phyloP scores from a whole-genome alignment of 2,888 invertebrate genomes.

The Plusia festucae region DNA sequence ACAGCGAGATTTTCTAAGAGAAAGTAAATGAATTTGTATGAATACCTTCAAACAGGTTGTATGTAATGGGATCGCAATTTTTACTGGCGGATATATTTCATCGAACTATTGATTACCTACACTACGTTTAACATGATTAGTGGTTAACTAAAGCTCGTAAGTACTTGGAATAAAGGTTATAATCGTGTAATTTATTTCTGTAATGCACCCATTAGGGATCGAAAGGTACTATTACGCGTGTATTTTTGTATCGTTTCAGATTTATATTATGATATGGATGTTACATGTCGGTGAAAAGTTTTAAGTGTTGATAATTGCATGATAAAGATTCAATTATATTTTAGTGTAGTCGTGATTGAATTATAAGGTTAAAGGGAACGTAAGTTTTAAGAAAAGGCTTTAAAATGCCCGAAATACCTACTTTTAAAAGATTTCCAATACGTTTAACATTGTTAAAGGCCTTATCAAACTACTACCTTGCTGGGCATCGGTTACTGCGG shows the following conservation, averaged over 20 bases:
- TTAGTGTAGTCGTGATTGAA: background rate
- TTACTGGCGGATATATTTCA: slow-evolving; percentile 67
- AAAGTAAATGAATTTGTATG: slow-evolving; percentile 86
- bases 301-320: slow-evolving; percentile 3
- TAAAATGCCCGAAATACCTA: too few species aligned
- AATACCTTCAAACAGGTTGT: slow-evolving; percentile 82
- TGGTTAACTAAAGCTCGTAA: slow-evolving; percentile 42
- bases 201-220: slow-evolving; percentile 15
- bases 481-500: too few species aligned
- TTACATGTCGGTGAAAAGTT: background rate
- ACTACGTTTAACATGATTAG: slow-evolving; percentile 55
- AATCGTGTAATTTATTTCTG: slow-evolving; percentile 42
- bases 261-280: background rate
- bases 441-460: too few species aligned
- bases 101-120: slow-evolving; percentile 66
- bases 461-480: too few species aligned
- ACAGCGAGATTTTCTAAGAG: slow-evolving; percentile 79
- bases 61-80: slow-evolving; percentile 71
- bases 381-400: too few species aligned
- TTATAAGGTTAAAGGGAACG: background rate
- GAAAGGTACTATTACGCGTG: slow-evolving; percentile 29
- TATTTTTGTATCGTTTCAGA: slow-evolving; percentile 6
- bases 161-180: slow-evolving; percentile 35
- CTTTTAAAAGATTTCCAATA: too few species aligned
- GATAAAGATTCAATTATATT: slow-evolving; percentile 2